Base-by-base conservation (phyloP, 1,140 invertebrate genomes). In the Trichoplusia ni region DNA sequence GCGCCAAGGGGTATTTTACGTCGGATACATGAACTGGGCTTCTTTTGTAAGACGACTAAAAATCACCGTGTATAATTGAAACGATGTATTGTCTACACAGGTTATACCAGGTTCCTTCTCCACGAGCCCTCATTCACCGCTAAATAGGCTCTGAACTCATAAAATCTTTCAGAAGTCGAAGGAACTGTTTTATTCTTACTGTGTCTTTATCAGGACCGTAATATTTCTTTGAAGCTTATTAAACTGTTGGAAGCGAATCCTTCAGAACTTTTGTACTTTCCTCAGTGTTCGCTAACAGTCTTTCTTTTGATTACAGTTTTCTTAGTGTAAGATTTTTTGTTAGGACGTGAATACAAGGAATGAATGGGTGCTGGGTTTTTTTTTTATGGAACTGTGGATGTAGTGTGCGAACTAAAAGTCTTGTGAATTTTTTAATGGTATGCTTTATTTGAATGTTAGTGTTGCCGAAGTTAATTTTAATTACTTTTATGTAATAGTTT, bases 121-220 rank as follows among this genome's bases (percentile, higher is more conserved):
- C 40, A 54, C 51, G 51, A 54, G 19, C 21, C 7, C 14, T 11
- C 6, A 44, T 37, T 44, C 38, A 58, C 54, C 27, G 54, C 37
- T 58, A 58, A 58, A 58, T 44, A 58, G 54, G 8, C 37, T 31
- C 54, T 44, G 37, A 58, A 58, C 37, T 58, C 54, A 44, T 58
- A 58, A 58, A 58, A 58, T 58, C 38, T 44, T 58, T 44, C 6
- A 58, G 38, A 44, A 58, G 19, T 29, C 25, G 25, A 27, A 25
- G 14, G 54, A 58, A 58, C 54, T 58, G 44, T 58, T 58, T 58
- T 58, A 44, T 58, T 58, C 54, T 58, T 58, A 58, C 44, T 58
- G 25, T 42, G 38, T 44, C 54, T 58, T 58, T 58, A 58, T 58
- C 54, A 58, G 54, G 19, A 13, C 25, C 21, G 54, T 58, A 58